A percentile compares a stretch with the other conserved stretches of the same genome.
phyloP scores from a whole-genome alignment of 2,797 vertebrate genomes.

The Pitangus sulphuratus region DNA sequence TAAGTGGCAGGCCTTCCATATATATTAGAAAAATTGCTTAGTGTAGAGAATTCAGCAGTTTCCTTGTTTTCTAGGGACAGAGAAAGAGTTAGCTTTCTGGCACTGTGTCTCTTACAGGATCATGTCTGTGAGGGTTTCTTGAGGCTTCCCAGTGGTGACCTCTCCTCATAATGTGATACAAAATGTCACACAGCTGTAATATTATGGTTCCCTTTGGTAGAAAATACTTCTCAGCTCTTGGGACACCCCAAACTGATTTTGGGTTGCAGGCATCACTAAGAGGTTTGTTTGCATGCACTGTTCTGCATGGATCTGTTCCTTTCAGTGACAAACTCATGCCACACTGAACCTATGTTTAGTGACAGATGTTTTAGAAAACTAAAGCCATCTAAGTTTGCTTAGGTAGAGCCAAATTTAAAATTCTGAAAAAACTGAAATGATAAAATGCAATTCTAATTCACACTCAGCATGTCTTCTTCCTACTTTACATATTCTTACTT shows the following conservation, averaged over 20 bases:
- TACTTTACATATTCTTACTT: neutral
- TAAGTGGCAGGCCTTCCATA: neutral
- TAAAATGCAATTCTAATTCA: neutral
- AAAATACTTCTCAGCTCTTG: neutral
- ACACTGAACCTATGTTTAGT: neutral
- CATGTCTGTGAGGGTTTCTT: neutral
- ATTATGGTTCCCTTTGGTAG: neutral
- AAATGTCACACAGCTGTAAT: neutral
- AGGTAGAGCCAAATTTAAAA: neutral
- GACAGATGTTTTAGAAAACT: neutral
- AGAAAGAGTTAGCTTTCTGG: neutral
- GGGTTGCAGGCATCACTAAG: neutral
- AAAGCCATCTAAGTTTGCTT: neutral
- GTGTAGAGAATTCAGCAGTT: neutral
- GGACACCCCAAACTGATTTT: neutral
- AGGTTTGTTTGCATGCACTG: neutral
- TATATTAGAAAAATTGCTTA: neutral
- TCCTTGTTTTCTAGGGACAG: neutral
- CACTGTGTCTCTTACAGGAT: neutral
- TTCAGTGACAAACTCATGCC: neutral
- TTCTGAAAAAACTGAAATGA: neutral
- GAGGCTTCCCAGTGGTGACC: neutral
- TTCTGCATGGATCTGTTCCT: neutral
- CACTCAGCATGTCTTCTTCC: neutral
- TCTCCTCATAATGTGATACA: neutral